Percentiles rank a stretch among this genome's conserved stretches.
Conservation (phyloP, 2,888 invertebrate species). For the Xylocampa areola region DNA sequence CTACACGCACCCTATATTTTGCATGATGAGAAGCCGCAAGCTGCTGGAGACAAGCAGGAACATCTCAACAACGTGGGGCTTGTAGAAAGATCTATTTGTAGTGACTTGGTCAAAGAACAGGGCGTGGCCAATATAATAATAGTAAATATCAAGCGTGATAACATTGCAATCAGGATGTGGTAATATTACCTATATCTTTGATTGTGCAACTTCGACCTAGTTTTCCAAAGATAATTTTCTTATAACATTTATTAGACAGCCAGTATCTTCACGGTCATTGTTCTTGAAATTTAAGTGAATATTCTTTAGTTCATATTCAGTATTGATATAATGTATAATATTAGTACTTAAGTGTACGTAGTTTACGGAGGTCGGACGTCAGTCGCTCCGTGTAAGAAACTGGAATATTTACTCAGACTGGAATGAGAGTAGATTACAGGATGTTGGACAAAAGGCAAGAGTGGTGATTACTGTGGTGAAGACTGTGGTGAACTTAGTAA, state of each 20-base stretch:
- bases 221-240: slow-evolving; percentile 27
- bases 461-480: neutral
- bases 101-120: too few species aligned
- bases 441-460: slow-evolving; percentile 34
- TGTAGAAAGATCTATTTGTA: too few species aligned
- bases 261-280: slow-evolving; percentile 29
- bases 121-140: too few species aligned
- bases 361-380: neutral
- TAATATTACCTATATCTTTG: slow-evolving; percentile 16
- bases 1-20: too few species aligned
- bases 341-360: neutral
- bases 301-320: too few species aligned
- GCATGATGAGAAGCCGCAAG: too few species aligned
- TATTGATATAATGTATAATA: neutral
- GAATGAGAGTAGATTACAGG: slow-evolving; percentile 13
- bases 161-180: slow-evolving; percentile 21
- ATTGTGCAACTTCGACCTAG: slow-evolving; percentile 40
- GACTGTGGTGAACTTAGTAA: neutral
- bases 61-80: too few species aligned
- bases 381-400: neutral
- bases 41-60: too few species aligned
- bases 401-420: neutral
- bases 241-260: neutral
- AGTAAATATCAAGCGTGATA: too few species aligned
- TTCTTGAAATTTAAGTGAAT: neutral